These are phyloP conservation scores for Microchrysa polita DNA, from an alignment of 2,888 invertebrate genomes.

Conservation along the genomic window DNA sequence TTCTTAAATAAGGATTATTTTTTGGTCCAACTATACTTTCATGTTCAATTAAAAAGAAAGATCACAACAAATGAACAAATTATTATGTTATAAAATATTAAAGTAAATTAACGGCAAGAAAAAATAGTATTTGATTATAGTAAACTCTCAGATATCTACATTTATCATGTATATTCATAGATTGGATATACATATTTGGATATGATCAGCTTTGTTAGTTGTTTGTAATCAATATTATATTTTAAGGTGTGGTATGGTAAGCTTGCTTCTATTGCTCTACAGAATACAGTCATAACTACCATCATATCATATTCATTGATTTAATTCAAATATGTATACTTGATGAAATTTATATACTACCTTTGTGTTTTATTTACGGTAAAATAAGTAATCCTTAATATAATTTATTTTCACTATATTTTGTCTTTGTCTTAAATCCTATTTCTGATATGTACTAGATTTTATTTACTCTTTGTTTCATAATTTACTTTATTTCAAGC, in stretches of 20 bases:
- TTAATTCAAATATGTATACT: constrained; percentile 22
- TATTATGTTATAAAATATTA: neutral
- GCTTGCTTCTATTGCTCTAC: constrained; percentile 11
- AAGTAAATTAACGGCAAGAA: constrained; percentile 20
- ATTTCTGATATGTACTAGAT: constrained; percentile 38
- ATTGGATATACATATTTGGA: constrained; percentile 15
- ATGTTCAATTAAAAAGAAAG: neutral
- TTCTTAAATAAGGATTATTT: neutral
- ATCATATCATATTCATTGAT: constrained; percentile 5
- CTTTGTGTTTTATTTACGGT: constrained; percentile 20
- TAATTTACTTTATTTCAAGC: neutral
- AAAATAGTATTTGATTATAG: constrained; percentile 17
- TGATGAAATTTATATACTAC: constrained; percentile 40
- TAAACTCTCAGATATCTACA: constrained; percentile 30
- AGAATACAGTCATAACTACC: too few species aligned
- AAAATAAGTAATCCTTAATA: constrained; percentile 39
- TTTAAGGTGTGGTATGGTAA: neutral
- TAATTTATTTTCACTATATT: constrained; percentile 19
- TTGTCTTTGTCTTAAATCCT: constrained; percentile 34
- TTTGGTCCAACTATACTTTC: neutral
- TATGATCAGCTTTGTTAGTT: too few species aligned
- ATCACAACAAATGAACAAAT: constrained; percentile 14
- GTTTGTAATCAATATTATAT: too few species aligned
- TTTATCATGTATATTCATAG: neutral
- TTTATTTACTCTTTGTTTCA: constrained; percentile 8